Conservation (phyloP, 1,140 invertebrate genomes). For the Wasmannia auropunctata region DNA sequence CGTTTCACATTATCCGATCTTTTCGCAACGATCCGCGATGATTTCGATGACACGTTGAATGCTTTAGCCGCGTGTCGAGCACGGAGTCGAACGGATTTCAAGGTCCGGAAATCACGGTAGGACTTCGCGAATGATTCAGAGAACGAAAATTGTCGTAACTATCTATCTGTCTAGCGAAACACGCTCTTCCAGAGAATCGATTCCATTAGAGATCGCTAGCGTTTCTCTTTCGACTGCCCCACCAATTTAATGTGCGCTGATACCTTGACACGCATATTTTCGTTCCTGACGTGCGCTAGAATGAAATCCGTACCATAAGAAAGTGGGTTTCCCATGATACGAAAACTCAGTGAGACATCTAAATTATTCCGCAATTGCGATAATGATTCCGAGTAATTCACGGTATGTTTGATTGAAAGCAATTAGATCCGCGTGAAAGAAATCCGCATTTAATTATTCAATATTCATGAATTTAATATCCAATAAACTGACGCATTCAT, state of each 20-base stretch:
- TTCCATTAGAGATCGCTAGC: neutral
- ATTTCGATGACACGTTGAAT: slow-evolving; percentile 19
- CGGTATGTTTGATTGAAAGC: neutral
- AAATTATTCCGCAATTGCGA: neutral
- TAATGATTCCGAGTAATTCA: neutral
- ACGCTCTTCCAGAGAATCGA: neutral
- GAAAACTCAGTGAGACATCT: neutral
- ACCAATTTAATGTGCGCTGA: neutral
- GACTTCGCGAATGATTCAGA: slow-evolving; percentile 52
- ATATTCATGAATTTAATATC: neutral
- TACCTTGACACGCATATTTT: slow-evolving; percentile 50
- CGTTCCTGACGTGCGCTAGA: neutral
- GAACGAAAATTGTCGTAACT: slow-evolving; percentile 14
- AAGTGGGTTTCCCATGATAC: neutral
- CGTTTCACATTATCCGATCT: neutral
- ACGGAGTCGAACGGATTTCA: neutral
- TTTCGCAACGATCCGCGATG: neutral
- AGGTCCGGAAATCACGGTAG: slow-evolving; percentile 22
- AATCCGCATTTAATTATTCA: slow-evolving; percentile 1
- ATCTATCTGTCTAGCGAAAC: neutral
- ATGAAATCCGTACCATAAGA: neutral
- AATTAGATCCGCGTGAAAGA: neutral
- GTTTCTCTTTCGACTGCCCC: slow-evolving; percentile 13
- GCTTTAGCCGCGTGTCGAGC: neutral
- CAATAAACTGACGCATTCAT: neutral